Conservation (phyloP, 2,888 invertebrate species). For the Urechis unicinctus region DNA sequence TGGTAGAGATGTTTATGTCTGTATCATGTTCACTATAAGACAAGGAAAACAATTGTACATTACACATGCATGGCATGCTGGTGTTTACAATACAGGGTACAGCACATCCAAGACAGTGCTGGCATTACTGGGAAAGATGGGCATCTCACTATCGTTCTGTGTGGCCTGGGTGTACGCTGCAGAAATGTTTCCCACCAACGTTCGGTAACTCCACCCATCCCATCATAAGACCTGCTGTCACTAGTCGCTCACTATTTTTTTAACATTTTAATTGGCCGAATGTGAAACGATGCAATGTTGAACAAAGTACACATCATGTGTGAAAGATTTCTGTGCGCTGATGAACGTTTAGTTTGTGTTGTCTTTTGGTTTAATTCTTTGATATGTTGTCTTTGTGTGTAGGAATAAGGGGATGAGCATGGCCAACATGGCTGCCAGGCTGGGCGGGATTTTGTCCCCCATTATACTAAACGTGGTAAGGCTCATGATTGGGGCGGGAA, state of each 20-base stretch:
- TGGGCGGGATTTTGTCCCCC: conserved; percentile 22
- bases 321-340: no score
- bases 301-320: neutral
- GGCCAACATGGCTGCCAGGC: conserved; percentile 20
- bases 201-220: conserved; percentile 15
- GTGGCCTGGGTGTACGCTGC: conserved; percentile 23
- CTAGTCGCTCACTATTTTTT: neutral
- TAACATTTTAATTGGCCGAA: neutral
- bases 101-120: conserved; percentile 4
- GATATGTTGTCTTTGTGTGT: neutral
- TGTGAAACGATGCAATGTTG: neutral
- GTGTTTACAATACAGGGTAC: no score
- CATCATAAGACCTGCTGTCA: no score
- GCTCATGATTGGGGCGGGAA: no score
- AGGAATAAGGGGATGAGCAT: conserved; percentile 24
- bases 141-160: conserved; percentile 22
- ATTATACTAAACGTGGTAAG: conserved; percentile 21
- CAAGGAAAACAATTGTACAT: no score
- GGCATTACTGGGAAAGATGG: conserved; percentile 21
- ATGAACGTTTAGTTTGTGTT: no score
- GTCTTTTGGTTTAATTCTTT: no score
- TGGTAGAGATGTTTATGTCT: no score
- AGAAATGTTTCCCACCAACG: conserved; percentile 23
- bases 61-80: no score
- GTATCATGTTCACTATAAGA: no score